phyloP scores from a whole-genome alignment of 2,113 vertebrate genomes.

The Chelonoidis abingdonii region DNA sequence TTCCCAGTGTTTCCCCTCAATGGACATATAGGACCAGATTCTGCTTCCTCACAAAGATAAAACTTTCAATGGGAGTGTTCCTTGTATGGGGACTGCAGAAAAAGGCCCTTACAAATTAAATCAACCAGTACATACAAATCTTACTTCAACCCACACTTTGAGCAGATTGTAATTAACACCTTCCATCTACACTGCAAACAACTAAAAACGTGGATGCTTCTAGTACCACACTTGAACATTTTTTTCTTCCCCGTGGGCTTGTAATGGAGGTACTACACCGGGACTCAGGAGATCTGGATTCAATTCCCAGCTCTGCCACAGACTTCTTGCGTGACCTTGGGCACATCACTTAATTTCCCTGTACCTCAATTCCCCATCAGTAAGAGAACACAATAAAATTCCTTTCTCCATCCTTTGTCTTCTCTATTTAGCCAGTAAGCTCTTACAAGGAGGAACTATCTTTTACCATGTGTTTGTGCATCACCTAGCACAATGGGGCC shows the following conservation, averaged over 20 bases:
- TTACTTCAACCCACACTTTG: neutral
- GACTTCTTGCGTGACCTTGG: neutral
- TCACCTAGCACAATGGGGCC: neutral
- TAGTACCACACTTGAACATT: conserved; percentile 39
- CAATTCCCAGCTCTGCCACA: conserved; percentile 48
- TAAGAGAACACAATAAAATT: neutral
- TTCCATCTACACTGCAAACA: neutral
- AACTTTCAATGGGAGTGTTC: neutral
- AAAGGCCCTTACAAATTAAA: neutral
- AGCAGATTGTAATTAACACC: neutral
- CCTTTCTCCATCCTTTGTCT: neutral
- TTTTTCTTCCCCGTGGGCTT: conserved; percentile 59
- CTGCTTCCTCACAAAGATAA: neutral
- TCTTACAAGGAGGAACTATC: accelerated
- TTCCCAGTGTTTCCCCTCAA: neutral
- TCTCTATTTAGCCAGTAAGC: neutral
- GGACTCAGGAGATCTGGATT: conserved; percentile 35
- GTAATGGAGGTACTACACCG: neutral
- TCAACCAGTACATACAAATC: neutral
- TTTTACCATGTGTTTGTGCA: neutral
- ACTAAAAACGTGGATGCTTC: conserved; percentile 41
- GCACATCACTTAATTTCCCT: neutral
- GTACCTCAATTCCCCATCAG: conserved; percentile 18
- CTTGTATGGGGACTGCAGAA: neutral
- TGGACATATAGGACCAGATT: accelerated